Evolutionary conservation across 2,113 vertebrate genomes (phyloP).

Genomic region (Odobenus rosmarus): DNA sequence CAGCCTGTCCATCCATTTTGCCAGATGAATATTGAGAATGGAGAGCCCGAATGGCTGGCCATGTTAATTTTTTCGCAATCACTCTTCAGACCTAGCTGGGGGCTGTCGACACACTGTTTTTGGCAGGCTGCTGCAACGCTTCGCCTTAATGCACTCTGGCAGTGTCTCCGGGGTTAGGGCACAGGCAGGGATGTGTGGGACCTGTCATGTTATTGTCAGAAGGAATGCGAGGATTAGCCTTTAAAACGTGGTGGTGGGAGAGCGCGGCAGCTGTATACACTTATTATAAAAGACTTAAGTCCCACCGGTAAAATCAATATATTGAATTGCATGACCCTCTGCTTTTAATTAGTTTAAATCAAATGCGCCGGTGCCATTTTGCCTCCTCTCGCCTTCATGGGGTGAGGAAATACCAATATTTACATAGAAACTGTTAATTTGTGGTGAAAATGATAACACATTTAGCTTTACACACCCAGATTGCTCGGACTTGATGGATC

Average conservation of each 20-base stretch:
- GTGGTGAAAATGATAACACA: conserved; percentile 84
- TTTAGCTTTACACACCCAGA: conserved; percentile 74
- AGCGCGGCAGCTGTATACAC: conserved; percentile 86
- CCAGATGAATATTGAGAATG: not conserved
- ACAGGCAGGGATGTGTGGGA: conserved; percentile 86
- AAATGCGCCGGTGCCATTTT: conserved; percentile 80
- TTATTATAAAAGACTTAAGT: conserved; percentile 86
- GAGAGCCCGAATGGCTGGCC: conserved; percentile 66
- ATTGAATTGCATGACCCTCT: conserved; percentile 87
- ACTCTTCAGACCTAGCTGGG: conserved; percentile 65
- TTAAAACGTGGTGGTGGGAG: conserved; percentile 76
- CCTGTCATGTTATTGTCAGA: conserved; percentile 86
- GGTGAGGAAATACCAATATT: conserved; percentile 88
- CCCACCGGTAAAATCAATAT: conserved; percentile 89
- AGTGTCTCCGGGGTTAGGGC: conserved; percentile 82
- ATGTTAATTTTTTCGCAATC: conserved; percentile 53
- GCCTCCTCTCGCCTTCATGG: conserved; percentile 74
- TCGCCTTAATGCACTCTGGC: conserved; percentile 81
- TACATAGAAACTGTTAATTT: conserved; percentile 87
- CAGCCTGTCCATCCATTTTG: not conserved
- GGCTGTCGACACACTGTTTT: conserved; percentile 76
- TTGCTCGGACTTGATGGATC: conserved; percentile 72
- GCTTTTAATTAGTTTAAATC: conserved; percentile 89
- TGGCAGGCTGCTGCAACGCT: conserved; percentile 76
- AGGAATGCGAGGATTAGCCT: conserved; percentile 85